Conservation (phyloP, 2,888 invertebrate genomes). For the Oxystoma pomonae region DNA sequence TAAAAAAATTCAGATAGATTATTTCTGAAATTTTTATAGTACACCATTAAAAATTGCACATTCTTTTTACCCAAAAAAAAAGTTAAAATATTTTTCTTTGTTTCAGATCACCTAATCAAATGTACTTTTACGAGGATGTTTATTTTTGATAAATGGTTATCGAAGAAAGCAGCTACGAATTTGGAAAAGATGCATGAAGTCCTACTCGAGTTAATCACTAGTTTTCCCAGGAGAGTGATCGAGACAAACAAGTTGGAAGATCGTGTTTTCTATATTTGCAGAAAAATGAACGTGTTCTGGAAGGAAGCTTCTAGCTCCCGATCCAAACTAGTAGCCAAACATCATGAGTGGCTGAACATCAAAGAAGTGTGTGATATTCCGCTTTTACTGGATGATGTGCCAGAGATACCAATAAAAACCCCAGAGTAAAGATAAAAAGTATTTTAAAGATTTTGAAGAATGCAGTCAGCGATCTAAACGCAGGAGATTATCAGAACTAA, state of each 20-base stretch:
- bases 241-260: background rate
- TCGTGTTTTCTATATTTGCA: slow-evolving; percentile 1
- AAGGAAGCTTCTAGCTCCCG: background rate
- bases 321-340: background rate
- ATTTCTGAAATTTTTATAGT: background rate
- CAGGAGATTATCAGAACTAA: background rate
- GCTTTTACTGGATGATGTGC: background rate
- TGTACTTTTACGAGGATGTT: slow-evolving; percentile 2
- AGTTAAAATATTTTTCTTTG: background rate
- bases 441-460: background rate
- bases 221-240: background rate
- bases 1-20: background rate
- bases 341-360: background rate
- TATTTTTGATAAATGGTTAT: background rate
- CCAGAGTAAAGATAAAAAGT: background rate
- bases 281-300: background rate
- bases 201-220: background rate
- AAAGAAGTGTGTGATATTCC: background rate
- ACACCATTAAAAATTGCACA: background rate
- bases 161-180: background rate
- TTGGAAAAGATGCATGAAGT: background rate
- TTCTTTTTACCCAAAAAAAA: background rate
- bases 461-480: background rate
- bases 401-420: background rate
- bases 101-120: background rate